These are phyloP conservation scores for Drosophila hamatofila DNA, from an alignment of 2,888 invertebrate species.

Conservation along the genomic window DNA sequence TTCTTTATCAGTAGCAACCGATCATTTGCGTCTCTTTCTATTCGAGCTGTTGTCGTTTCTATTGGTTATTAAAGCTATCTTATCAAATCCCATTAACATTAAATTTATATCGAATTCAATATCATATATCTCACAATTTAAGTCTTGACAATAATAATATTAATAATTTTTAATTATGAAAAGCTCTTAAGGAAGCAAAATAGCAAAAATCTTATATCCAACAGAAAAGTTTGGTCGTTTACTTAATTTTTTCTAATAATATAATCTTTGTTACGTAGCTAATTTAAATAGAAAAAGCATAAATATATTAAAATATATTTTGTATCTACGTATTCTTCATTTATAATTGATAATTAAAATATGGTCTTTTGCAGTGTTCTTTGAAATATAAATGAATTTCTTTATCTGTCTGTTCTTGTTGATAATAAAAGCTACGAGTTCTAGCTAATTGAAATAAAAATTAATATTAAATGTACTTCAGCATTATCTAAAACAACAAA, in stretches of 20 bases:
- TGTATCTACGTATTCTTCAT: neutral
- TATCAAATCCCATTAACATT: neutral
- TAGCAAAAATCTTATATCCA: neutral
- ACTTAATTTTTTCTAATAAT: neutral
- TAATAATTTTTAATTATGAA: neutral
- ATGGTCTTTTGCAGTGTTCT: neutral
- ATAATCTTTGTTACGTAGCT: neutral
- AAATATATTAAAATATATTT: neutral
- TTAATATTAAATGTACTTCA: neutral
- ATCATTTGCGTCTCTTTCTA: neutral
- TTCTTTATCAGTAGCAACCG: neutral
- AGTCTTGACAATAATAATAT: neutral
- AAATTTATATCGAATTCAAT: conserved; percentile 1
- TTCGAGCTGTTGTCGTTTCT: too few species aligned
- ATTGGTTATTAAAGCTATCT: neutral
- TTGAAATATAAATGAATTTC: conserved; percentile 1
- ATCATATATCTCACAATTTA: neutral
- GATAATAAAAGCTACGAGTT: neutral
- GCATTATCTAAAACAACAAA: neutral
- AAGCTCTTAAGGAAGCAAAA: neutral
- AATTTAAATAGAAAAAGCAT: neutral
- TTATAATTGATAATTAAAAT: neutral
- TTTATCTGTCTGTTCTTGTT: neutral
- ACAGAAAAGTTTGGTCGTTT: neutral
- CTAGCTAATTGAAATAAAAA: neutral